Percentiles rank a stretch among this genome's conserved stretches.
phyloP scores from a whole-genome alignment of 2,797 vertebrate genomes.

The Poeciliopsis gracilis region DNA sequence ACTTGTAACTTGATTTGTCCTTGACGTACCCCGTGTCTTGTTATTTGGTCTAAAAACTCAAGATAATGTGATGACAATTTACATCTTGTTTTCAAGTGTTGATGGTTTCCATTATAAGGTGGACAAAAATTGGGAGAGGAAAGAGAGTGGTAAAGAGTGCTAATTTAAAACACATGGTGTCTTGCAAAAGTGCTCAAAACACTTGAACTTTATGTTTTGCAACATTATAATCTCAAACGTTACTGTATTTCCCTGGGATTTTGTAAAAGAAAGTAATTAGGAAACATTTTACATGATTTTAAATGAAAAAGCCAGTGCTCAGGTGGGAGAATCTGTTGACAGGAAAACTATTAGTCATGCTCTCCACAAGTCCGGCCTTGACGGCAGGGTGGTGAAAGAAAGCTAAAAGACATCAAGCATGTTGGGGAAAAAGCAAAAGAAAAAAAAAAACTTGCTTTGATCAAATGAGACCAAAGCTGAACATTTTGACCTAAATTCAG shows the following conservation, averaged over 20 bases:
- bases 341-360: background rate
- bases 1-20: background rate
- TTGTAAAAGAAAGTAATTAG: slow-evolving; percentile 6
- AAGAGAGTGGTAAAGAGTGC: slow-evolving; percentile 66
- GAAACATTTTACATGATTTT: slow-evolving; percentile 15
- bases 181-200: background rate
- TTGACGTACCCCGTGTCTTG: background rate
- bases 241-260: slow-evolving; percentile 1
- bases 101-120: slow-evolving; percentile 17
- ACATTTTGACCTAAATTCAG: background rate
- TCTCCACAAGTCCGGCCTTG: background rate
- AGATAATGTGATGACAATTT: background rate
- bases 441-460: background rate
- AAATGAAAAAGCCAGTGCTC: background rate
- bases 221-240: background rate
- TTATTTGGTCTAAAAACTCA: background rate
- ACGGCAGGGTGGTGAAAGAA: background rate
- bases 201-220: background rate
- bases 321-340: background rate
- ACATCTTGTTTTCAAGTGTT: background rate
- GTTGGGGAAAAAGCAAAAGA: background rate
- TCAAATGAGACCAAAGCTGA: background rate
- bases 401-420: background rate
- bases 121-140: slow-evolving; percentile 69
- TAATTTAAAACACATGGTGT: slow-evolving; percentile 50